A percentile compares a stretch with the other conserved stretches of the same genome.
Evolutionary conservation across 1,140 invertebrate species (phyloP).

Genomic region (roundworm (Caenorhabditis elegans)): DNA sequence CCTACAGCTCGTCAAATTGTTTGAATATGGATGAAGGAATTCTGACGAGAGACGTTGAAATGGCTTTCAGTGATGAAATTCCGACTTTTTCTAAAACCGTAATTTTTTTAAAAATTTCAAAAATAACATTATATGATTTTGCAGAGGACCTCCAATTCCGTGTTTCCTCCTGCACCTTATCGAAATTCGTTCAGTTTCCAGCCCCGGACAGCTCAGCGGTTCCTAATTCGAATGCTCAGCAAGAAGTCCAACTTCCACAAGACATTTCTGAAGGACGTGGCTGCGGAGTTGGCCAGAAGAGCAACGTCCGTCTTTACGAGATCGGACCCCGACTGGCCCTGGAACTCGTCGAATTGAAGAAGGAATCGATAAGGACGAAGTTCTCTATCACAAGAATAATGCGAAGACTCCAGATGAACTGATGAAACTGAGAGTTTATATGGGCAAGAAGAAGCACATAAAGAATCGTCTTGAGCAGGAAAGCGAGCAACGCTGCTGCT

Average conservation of each 20-base stretch:
- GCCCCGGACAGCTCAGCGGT: constrained; percentile 80
- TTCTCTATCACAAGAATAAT: constrained; percentile 74
- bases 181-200: constrained; percentile 63
- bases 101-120: no score
- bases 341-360: constrained; percentile 91
- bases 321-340: constrained; percentile 77
- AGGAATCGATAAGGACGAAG: constrained; percentile 85
- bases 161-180: no score
- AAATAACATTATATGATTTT: no score
- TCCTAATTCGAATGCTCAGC: constrained; percentile 82
- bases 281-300: constrained; percentile 71
- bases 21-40: no score
- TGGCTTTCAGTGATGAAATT: no score
- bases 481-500: constrained; percentile 41
- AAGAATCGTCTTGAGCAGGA: constrained; percentile 40
- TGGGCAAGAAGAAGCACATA: constrained; percentile 47
- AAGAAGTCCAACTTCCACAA: constrained; percentile 62
- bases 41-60: no score
- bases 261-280: constrained; percentile 55
- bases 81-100: no score
- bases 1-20: no score
- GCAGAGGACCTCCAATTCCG: no score
- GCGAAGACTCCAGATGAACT: constrained; percentile 42
- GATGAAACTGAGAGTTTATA: constrained; percentile 11
- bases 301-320: constrained; percentile 78